Evolutionary conservation across 2,113 vertebrate species (phyloP).

Genomic region (Sterna hirundo): DNA sequence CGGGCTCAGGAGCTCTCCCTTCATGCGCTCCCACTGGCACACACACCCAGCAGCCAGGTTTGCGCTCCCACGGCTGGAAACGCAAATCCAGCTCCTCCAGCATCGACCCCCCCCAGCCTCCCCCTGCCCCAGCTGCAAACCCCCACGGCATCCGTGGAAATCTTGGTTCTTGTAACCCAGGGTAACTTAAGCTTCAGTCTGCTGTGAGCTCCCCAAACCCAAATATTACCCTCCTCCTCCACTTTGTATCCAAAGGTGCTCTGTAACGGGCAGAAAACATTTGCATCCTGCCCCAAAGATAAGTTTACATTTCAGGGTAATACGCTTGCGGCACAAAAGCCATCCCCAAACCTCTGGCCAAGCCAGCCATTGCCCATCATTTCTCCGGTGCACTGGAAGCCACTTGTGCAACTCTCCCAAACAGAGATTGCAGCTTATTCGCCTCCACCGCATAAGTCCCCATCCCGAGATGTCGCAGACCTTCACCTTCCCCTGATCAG

Average conservation of each 20-base stretch:
- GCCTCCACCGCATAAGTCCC: not conserved
- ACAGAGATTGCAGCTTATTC: not conserved
- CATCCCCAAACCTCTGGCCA: not conserved
- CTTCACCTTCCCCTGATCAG: not conserved
- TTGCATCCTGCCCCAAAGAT: not conserved
- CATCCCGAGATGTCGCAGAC: not conserved
- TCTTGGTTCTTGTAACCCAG: not conserved
- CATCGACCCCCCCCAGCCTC: not conserved
- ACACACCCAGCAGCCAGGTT: not conserved
- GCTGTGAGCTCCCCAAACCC: not conserved
- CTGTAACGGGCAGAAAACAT: not conserved
- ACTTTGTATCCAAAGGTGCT: not conserved
- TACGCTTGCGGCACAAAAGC: rapidly evolving
- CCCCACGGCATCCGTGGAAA: not conserved
- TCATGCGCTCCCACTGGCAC: not conserved
- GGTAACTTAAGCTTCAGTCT: not conserved
- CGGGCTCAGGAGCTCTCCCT: not conserved
- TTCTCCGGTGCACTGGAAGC: not conserved
- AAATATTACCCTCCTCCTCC: not conserved
- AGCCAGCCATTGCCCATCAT: not conserved
- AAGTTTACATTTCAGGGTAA: not conserved
- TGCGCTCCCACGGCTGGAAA: not conserved
- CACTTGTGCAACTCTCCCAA: not conserved
- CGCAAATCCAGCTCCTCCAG: not conserved
- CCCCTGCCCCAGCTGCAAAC: not conserved